Base-by-base conservation (phyloP, 1,140 invertebrate species). In the Zaprionus lachaisei region DNA sequence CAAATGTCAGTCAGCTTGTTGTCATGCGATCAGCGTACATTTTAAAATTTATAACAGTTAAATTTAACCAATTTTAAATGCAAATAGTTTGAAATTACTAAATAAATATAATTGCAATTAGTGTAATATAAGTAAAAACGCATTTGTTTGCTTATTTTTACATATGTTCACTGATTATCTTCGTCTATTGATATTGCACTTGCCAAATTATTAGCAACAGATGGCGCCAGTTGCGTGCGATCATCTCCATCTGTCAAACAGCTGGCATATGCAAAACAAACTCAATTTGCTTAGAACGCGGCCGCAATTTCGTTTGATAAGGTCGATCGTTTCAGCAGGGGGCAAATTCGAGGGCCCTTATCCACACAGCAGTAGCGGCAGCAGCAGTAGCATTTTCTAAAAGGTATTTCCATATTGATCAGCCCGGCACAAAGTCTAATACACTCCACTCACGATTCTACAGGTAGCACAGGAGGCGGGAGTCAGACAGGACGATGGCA, bases 231-330 rank as follows among this genome's bases (percentile, higher is more conserved):
- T 5, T 26, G 62, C 37, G 64, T 31, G 31, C 22, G 74, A 77
- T 77, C 74, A 24, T 22, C 60, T 49, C 68, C 68, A 71, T 60
- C 68, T 63, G 72, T 17, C 37, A 65, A 77, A 66, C 74, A 77
- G 74, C 69, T 77, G 69, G 41, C 31, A 49, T 62, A 77, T 72
- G 62, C 69, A 72, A 77, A 77, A 77, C 74, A 77, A 76, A 76
- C 68, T 54, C 15, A 22, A 47, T 51, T 63, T 62, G 57, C 65
- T 66, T 72, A 72, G 70, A 72, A 72, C 70, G 54, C 67, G 54
- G 44, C 67, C 58, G 31, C 28, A 63, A 64, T 62, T 64, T 41
- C 74, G 64, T 38, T 62, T 47, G 63, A 72, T 72, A 77, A 72
- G 70, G 63, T 64, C 74, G 74, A 62, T 72, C 74, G 65, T 62